These are phyloP conservation scores for Cremastinae sp. DNA, from an alignment of 2,888 invertebrate species.

Conservation along the genomic window DNA sequence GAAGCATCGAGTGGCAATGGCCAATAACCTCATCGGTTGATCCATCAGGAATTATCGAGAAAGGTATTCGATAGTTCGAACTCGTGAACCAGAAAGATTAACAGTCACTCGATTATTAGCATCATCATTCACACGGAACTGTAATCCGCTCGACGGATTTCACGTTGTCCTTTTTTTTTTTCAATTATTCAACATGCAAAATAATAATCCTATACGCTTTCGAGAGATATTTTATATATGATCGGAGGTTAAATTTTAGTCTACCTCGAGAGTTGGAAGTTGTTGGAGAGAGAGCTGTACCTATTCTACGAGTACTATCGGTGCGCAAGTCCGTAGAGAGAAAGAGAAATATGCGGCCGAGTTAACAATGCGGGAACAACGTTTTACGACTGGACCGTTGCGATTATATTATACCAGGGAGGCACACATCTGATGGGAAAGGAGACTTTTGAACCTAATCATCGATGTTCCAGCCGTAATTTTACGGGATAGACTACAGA, in stretches of 20 bases:
- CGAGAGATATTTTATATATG: not conserved
- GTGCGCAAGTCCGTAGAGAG: slow-evolving; percentile 37
- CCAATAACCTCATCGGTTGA: too few relatives aligned
- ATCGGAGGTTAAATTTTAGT: slow-evolving; percentile 38
- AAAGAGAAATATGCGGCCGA: slow-evolving; percentile 34
- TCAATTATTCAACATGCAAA: too few relatives aligned
- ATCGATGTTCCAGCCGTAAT: slow-evolving; percentile 64
- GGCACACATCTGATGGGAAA: slow-evolving; percentile 49
- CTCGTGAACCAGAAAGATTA: slow-evolving; percentile 18
- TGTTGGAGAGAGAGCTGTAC: slow-evolving; percentile 29
- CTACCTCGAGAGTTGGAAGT: slow-evolving; percentile 35
- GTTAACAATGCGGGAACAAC: slow-evolving; percentile 56
- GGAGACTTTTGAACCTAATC: slow-evolving; percentile 61
- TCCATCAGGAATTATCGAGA: slow-evolving; percentile 44
- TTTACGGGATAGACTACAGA: slow-evolving; percentile 59
- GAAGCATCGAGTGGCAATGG: slow-evolving; percentile 41
- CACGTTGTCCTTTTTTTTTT: too few relatives aligned
- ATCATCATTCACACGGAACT: not conserved
- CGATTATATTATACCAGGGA: slow-evolving; percentile 34
- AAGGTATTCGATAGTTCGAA: slow-evolving; percentile 17
- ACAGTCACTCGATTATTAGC: slow-evolving; percentile 39
- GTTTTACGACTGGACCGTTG: slow-evolving; percentile 48
- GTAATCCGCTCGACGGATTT: too few relatives aligned
- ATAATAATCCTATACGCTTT: too few relatives aligned
- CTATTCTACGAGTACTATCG: slow-evolving; percentile 45